Evolutionary conservation across 1,140 invertebrate genomes (phyloP), one percentile per base, ranked within the genome.

Genomic region (Bombus consobrinus): DNA sequence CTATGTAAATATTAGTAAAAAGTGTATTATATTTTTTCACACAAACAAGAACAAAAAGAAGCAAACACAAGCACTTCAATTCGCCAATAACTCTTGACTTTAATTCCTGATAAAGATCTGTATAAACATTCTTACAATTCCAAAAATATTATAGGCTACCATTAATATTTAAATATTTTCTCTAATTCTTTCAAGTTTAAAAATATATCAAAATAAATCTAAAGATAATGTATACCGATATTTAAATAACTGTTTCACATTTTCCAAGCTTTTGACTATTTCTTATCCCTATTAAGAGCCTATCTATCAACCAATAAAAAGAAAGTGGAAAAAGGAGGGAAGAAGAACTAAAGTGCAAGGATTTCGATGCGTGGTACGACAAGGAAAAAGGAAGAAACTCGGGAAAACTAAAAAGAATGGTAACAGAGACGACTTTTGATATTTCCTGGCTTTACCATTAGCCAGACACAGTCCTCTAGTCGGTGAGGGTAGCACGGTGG

Each of bases 361-460:
- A 71, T 37, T 71, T 71, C 25, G 37, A 39, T 28, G 37, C 25
- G 22, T 69, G 9, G 68, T 69, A 28, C 13, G 10, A 37, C 34
- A 28, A 28, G 25, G 10, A 3, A 66, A 32, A 34, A 9, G 28
- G 47, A 41, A 8, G 64, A 18, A 69, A 72, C 28, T 47, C 12
- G 47, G 64, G 47, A 39, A 73, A 47, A 32, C 28, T 72, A 76
- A 89, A 89, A 89, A 87, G 68, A 76, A 76, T 37, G 77, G 64
- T 82, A 75, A 74, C 59, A 69, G 76, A 80, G 83, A 81, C 77
- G 86, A 91, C 85, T 92, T 92, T 92, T 92, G 92, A 92, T 92
- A 92, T 92, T 91, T 92, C 92, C 92, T 92, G 89, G 86, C 89
- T 81, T 87, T 86, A 87, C 91, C 87, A 93, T 91, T 91, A 91